phyloP scores from a whole-genome alignment of 2,797 vertebrate genomes.

The Manis javanica region DNA sequence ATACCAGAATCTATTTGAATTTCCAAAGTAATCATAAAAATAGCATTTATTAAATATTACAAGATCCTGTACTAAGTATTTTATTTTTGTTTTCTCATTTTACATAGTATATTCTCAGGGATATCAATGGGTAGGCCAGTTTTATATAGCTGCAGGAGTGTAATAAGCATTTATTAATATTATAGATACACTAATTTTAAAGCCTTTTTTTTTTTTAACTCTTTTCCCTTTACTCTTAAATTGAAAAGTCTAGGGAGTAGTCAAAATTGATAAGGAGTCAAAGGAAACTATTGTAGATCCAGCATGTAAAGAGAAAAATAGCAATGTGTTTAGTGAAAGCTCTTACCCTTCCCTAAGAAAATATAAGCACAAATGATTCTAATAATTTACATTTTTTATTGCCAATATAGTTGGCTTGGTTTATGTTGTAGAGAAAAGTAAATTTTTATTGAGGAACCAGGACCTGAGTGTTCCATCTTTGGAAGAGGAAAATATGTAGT shows the following conservation, averaged over 20 bases:
- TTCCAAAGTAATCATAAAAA: constrained; percentile 13
- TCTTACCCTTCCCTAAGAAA: neutral
- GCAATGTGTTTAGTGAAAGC: neutral
- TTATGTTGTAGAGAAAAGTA: constrained; percentile 19
- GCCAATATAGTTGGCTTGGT: neutral
- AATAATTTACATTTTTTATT: constrained; percentile 23
- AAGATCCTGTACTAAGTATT: neutral
- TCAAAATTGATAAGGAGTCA: neutral
- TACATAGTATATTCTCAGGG: neutral
- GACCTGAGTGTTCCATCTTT: constrained; percentile 25
- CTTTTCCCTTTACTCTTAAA: neutral
- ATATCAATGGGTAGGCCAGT: neutral
- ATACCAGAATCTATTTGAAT: neutral
- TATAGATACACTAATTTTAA: constrained; percentile 7
- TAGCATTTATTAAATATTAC: neutral
- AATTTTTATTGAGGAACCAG: constrained; percentile 33
- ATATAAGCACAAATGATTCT: neutral
- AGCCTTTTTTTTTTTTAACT: neutral
- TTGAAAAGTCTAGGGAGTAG: neutral
- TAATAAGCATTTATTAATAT: neutral
- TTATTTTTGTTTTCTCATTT: constrained; percentile 40
- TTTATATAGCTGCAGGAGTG: neutral
- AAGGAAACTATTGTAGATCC: neutral
- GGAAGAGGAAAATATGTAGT: constrained; percentile 27
- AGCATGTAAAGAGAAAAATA: neutral